These are phyloP conservation scores for Austrolebias charrua DNA, from an alignment of 2,797 vertebrate species.

Conservation along the genomic window DNA sequence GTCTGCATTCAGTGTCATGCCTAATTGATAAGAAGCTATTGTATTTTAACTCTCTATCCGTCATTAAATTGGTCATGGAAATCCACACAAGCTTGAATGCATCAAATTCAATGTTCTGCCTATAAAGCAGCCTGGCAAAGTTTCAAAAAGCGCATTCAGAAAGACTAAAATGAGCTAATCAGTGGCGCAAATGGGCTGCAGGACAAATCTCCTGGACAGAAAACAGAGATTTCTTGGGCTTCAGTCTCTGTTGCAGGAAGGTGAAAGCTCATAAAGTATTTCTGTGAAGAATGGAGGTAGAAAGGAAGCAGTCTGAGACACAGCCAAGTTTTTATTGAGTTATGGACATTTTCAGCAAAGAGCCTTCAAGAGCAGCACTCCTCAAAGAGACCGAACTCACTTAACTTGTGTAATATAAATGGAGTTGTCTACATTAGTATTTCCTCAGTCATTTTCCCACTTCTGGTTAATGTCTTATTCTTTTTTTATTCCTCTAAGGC, in stretches of 20 bases:
- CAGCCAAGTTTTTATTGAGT: constrained; percentile 69
- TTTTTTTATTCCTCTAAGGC: constrained; percentile 35
- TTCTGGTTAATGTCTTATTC: constrained; percentile 32
- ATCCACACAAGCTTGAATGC: constrained; percentile 35
- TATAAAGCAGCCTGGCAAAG: constrained; percentile 36
- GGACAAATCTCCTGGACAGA: constrained; percentile 47
- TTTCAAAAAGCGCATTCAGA: constrained; percentile 26
- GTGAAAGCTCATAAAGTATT: constrained; percentile 62
- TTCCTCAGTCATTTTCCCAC: constrained; percentile 46
- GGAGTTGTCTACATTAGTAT: constrained; percentile 53
- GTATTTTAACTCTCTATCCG: constrained; percentile 34
- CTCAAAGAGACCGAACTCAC: constrained; percentile 52
- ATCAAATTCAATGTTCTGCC: constrained; percentile 50
- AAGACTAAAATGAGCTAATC: constrained; percentile 18
- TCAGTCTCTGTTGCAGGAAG: constrained; percentile 36
- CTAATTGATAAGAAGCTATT: constrained; percentile 57
- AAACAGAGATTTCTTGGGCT: constrained; percentile 51
- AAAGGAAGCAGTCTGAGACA: constrained; percentile 54
- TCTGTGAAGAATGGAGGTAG: constrained; percentile 52
- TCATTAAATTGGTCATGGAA: constrained; percentile 42
- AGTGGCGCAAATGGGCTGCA: constrained; percentile 3
- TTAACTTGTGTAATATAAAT: constrained; percentile 56
- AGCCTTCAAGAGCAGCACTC: constrained; percentile 44
- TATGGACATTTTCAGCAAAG: constrained; percentile 58
- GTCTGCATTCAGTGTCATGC: constrained; percentile 28